phyloP scores from a whole-genome alignment of 2,888 invertebrate genomes.

The Drosophila atripex region DNA sequence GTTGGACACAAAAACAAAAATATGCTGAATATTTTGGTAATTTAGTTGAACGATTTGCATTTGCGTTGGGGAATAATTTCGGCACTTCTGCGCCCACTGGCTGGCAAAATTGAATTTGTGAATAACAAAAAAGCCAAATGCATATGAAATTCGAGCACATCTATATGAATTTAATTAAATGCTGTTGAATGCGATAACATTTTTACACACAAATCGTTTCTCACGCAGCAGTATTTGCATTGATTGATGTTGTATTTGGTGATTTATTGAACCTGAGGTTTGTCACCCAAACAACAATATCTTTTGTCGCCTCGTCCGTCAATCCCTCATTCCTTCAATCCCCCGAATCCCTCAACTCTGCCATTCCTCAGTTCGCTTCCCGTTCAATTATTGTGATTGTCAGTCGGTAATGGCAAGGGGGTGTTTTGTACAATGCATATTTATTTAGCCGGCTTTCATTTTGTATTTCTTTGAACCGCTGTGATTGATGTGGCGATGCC shows the following conservation, averaged over 20 bases:
- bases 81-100: constrained; percentile 39
- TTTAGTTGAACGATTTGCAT: constrained; percentile 49
- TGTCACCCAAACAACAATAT: constrained; percentile 51
- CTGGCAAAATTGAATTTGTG: constrained; percentile 37
- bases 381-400: constrained; percentile 57
- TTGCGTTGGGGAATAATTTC: constrained; percentile 48
- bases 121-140: constrained; percentile 22
- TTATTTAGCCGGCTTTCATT: constrained; percentile 66
- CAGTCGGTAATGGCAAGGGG: constrained; percentile 8
- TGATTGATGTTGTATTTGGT: constrained; percentile 70
- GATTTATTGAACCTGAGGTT: constrained; percentile 67
- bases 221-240: constrained; percentile 60
- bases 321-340: not conserved
- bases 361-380: not conserved
- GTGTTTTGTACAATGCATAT: constrained; percentile 55
- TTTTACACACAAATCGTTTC: constrained; percentile 46
- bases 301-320: not conserved
- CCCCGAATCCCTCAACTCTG: not conserved
- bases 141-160: constrained; percentile 25
- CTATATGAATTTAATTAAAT: constrained; percentile 46
- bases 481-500: constrained; percentile 75
- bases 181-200: constrained; percentile 22
- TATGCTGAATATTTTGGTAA: constrained; percentile 27
- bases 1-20: constrained; percentile 30
- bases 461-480: constrained; percentile 68